phyloP scores from a whole-genome alignment of 2,113 vertebrate genomes.

The Sylvietta virens region DNA sequence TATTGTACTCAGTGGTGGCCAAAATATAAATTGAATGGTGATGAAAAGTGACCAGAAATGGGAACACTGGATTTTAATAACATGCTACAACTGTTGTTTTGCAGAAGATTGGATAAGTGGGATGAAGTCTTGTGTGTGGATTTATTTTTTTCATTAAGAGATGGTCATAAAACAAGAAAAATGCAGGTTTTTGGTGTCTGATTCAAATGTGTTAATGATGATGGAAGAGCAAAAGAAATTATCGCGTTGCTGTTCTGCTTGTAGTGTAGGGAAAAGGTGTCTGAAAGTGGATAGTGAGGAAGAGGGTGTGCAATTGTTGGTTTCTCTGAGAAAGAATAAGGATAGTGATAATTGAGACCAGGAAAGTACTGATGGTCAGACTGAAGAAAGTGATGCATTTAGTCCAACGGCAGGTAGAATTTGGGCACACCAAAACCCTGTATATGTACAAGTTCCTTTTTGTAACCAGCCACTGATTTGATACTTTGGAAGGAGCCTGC shows the following conservation, averaged over 20 bases:
- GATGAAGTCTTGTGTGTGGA: not conserved
- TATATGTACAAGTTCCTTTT: not conserved
- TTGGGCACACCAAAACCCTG: not conserved
- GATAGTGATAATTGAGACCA: not conserved
- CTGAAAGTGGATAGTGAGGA: not conserved
- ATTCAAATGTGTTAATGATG: not conserved
- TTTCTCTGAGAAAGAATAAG: not conserved
- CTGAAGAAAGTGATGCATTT: not conserved
- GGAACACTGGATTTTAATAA: not conserved
- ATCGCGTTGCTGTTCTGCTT: not conserved
- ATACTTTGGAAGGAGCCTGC: not conserved
- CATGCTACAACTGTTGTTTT: not conserved
- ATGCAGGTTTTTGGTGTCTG: not conserved
- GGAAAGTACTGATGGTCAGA: not conserved
- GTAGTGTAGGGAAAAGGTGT: not conserved
- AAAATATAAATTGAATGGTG: not conserved
- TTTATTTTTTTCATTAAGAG: not conserved
- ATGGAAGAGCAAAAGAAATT: not conserved
- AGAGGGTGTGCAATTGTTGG: not conserved
- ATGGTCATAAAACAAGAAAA: not conserved
- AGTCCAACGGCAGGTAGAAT: not conserved
- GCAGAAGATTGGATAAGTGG: not conserved
- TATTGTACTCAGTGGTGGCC: not conserved
- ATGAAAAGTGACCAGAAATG: not conserved
- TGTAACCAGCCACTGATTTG: not conserved